phyloP scores from a whole-genome alignment of 2,888 invertebrate species.

The Sylvicola cinctus region DNA sequence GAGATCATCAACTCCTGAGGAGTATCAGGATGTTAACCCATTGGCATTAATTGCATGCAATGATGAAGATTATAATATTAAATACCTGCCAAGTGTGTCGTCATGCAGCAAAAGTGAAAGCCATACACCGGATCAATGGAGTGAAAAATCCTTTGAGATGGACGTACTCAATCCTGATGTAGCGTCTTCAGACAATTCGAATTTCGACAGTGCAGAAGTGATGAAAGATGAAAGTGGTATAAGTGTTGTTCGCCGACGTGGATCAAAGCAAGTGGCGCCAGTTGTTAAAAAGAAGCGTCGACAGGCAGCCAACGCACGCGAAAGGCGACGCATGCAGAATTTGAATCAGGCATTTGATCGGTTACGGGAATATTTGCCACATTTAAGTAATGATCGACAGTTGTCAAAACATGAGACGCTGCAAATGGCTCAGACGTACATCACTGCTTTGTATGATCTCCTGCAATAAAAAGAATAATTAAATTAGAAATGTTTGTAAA shows the following conservation, averaged over 20 bases:
- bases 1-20: constrained; percentile 23
- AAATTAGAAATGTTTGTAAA: too few relatives aligned
- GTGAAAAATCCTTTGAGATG: too few relatives aligned
- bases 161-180: too few relatives aligned
- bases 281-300: constrained; percentile 63
- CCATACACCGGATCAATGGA: too few relatives aligned
- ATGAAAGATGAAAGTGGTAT: constrained; percentile 7
- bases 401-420: constrained; percentile 89
- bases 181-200: too few relatives aligned
- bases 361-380: constrained; percentile 73
- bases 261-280: constrained; percentile 50
- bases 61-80: too few relatives aligned
- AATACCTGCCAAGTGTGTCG: too few relatives aligned
- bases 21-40: constrained; percentile 21
- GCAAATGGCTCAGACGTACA: constrained; percentile 95
- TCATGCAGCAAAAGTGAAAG: too few relatives aligned
- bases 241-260: constrained; percentile 26
- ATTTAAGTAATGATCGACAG: constrained; percentile 75
- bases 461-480: constrained; percentile 30
- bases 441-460: constrained; percentile 72
- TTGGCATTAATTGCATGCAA: too few relatives aligned
- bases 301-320: constrained; percentile 81
- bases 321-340: constrained; percentile 82
- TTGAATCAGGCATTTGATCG: constrained; percentile 86
- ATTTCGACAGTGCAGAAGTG: too few relatives aligned